Evolutionary conservation across 37 sponge, comb jelly and placozoan species (phyloP), one percentile per base, ranked within the genome.

Genomic region (Geodia barretti): DNA sequence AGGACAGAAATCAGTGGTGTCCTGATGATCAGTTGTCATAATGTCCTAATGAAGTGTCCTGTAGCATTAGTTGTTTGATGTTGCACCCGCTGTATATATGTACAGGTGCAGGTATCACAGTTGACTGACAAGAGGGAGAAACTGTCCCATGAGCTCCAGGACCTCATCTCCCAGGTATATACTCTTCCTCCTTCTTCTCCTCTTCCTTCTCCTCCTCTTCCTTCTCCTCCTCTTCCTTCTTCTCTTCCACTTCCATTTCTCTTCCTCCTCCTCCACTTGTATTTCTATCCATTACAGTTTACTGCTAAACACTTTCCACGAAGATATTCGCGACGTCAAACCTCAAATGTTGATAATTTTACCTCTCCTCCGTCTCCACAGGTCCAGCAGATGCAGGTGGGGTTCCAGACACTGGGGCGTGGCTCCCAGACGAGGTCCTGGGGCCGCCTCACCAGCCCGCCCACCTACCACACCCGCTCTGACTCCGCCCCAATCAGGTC

Each of bases 101-200:
- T 79, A 17, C 41, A 80, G 62, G 35, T 8, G 0, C 71, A 80
- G 35, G 61, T 80, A 28, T 30, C 37, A 34, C 24, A 31, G 2
- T 69, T 70, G 23, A 35, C 62, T 23, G 39, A 60, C 62, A 54
- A 71, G 71, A 70, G 81, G 36, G 81, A 71, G 28, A 69, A 71
- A 39, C 59, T 80, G 81, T 43, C 81, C 20, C 19, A 24, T 0
- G 81, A 80, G n/a, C 81, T 80, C 0, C 39, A 80, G 7, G 72
- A 60, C 32, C 72, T 80, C 61, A 70, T 80, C 37, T 59, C 81
- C 31, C 81, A 80, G 60, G 81, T 80, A 42, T 21, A 9, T 20
- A 47, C 36, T 14, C 36, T 25, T 20, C 68, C 30, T 32, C 30
- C 68, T 5, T 64, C 5, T n/a, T 64, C 25, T 23, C 65, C 65